phyloP scores from a whole-genome alignment of 2,888 invertebrate species.

The Melikaiella ostensackeni region DNA sequence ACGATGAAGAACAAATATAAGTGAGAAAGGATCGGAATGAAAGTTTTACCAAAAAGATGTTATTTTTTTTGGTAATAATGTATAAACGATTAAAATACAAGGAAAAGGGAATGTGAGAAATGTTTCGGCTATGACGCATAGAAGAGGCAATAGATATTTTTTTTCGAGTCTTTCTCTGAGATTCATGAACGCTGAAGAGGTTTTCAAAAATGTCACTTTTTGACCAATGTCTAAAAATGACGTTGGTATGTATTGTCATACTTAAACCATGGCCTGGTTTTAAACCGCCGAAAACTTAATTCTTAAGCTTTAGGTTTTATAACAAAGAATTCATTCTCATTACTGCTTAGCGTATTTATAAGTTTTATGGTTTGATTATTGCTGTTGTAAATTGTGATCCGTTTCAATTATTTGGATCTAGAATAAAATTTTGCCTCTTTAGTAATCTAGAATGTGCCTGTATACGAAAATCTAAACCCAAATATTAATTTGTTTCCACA shows the following conservation, averaged over 20 bases:
- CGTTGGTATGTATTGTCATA: slow-evolving; percentile 53
- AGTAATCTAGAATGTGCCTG: not conserved
- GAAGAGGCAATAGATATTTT: slow-evolving; percentile 43
- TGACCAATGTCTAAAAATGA: slow-evolving; percentile 41
- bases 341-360: slow-evolving; percentile 27
- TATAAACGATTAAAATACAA: slow-evolving; percentile 44
- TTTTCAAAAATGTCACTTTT: slow-evolving; percentile 36
- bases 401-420: not conserved
- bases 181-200: slow-evolving; percentile 45
- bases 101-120: slow-evolving; percentile 38
- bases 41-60: slow-evolving; percentile 61
- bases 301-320: slow-evolving; percentile 36
- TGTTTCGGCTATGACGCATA: slow-evolving; percentile 45
- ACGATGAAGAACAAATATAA: slow-evolving; percentile 23
- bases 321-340: slow-evolving; percentile 28
- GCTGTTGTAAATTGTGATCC: slow-evolving; percentile 14
- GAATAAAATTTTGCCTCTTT: not conserved
- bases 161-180: slow-evolving; percentile 49
- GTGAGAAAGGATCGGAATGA: slow-evolving; percentile 48
- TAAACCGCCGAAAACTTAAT: slow-evolving; percentile 35
- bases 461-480: not conserved
- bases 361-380: slow-evolving; percentile 22
- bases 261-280: slow-evolving; percentile 56
- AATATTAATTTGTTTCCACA: not conserved
- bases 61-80: slow-evolving; percentile 59